Percentiles rank a stretch among this genome's conserved stretches.
These are phyloP conservation scores for Galagoides demidoff DNA, from an alignment of 2,797 vertebrate species.

Conservation along the genomic window DNA sequence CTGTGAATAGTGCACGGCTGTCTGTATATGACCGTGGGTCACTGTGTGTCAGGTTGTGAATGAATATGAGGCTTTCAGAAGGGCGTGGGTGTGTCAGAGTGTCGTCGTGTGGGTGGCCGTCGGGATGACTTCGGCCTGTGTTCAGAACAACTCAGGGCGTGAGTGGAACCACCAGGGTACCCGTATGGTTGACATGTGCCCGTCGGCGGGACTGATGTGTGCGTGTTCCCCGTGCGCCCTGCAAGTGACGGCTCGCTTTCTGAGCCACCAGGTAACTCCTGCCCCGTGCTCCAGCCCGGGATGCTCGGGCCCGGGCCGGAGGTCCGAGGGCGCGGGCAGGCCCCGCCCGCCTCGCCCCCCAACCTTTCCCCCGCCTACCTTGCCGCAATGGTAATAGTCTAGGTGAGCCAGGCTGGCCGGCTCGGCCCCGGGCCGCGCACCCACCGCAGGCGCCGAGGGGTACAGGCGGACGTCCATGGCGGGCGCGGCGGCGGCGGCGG, in stretches of 20 bases:
- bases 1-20: background rate
- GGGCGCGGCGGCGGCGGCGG: conserved; percentile 85
- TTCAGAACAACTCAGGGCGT: conserved; percentile 23
- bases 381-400: conserved; percentile 99
- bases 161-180: background rate
- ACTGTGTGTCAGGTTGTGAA: background rate
- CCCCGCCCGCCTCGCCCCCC: conserved; percentile 11
- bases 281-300: conserved; percentile 18
- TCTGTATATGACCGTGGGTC: background rate
- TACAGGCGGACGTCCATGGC: conserved; percentile 99
- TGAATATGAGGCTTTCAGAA: background rate
- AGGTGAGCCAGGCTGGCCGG: conserved; percentile 94
- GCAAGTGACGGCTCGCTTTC: background rate
- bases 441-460: conserved; percentile 97
- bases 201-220: conserved; percentile 33
- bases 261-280: background rate
- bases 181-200: conserved; percentile 39
- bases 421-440: conserved; percentile 94
- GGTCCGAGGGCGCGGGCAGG: conserved; percentile 59
- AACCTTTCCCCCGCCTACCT: conserved; percentile 89
- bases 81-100: background rate
- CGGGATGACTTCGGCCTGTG: conserved; percentile 62
- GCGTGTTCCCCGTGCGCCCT: background rate
- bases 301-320: background rate
- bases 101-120: conserved; percentile 63